Evolutionary conservation across 2,797 vertebrate genomes (phyloP).

Genomic region (Gephyroberyx darwinii): DNA sequence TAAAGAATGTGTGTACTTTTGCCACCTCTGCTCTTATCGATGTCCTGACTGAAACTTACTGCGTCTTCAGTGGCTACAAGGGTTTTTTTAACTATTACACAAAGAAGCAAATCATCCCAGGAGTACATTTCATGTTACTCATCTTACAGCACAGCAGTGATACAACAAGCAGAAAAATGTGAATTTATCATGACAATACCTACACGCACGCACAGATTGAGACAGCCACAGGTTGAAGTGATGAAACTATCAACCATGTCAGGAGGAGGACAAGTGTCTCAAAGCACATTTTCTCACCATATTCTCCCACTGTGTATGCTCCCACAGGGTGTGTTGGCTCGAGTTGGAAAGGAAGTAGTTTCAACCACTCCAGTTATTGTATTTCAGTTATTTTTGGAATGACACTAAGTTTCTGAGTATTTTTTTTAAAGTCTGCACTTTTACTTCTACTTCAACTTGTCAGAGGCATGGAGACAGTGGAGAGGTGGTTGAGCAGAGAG

Average conservation of each 20-base stretch:
- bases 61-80: slow-evolving; percentile 50
- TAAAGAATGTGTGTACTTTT: slow-evolving; percentile 60
- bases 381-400: background rate
- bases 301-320: background rate
- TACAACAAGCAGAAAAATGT: slow-evolving; percentile 18
- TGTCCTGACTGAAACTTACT: slow-evolving; percentile 49
- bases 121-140: slow-evolving; percentile 36
- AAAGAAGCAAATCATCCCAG: slow-evolving; percentile 55
- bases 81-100: slow-evolving; percentile 50
- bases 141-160: slow-evolving; percentile 31
- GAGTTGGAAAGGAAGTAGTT: background rate
- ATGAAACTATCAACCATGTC: too few species aligned
- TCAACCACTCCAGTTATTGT: slow-evolving; percentile 4
- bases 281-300: too few species aligned
- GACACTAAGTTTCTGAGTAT: background rate
- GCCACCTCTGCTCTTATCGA: slow-evolving; percentile 36
- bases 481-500: background rate
- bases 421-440: slow-evolving; percentile 21
- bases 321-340: background rate
- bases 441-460: background rate
- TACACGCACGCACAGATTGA: background rate
- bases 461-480: too few species aligned
- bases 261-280: too few species aligned
- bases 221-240: background rate
- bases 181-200: slow-evolving; percentile 7